Base-by-base conservation (phyloP, 2,888 invertebrate genomes). In the Drosophila longiperda region DNA sequence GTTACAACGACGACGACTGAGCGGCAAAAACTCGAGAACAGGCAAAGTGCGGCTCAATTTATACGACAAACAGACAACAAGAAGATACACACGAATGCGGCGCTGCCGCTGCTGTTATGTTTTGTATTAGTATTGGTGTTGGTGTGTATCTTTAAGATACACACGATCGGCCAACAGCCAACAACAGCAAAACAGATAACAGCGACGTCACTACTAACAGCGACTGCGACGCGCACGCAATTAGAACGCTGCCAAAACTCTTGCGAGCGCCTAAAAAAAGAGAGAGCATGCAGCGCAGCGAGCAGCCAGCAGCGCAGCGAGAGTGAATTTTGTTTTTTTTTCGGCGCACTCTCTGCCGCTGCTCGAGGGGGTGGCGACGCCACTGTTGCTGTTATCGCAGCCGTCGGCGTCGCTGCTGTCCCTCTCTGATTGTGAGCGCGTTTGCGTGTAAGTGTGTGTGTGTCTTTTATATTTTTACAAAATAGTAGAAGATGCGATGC, bases 21-120 rank as follows among this genome's bases (percentile, higher is more conserved):
- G 89, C 90, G 83, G 85, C 87, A 90, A 90, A 88, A 90, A 87
- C 86, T 88, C 89, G 87, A 87, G 86, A 87, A 87, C 86, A 88
- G 75, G 88, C 90, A 86, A 87, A 87, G 90, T 87, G 89, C 90
- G 86, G 90, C 90, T 87, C 90, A 87, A 87, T 87, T 87, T 90
- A 88, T 87, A 87, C 89, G 81, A 77, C 81, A 87, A 83, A 87
- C 89, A 85, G 85, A 75, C 88, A 75, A 69, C 86, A 83, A 89
- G 89, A 89, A 85, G 89, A 87, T 84, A 85, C 82, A 82, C 77
- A 76, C 75, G 72, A 63, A 75, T 48, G 64, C 72, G 54, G 42
- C 77, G 77, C 60, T 66, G 71, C 61, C 62, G 58, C 61, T 38
- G 54, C 32, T 54, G 72, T 7, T 59, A 29, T 38, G 59, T 23